Conservation (phyloP, 2,888 invertebrate genomes). For the Hydrotaea cyrtoneurina region DNA sequence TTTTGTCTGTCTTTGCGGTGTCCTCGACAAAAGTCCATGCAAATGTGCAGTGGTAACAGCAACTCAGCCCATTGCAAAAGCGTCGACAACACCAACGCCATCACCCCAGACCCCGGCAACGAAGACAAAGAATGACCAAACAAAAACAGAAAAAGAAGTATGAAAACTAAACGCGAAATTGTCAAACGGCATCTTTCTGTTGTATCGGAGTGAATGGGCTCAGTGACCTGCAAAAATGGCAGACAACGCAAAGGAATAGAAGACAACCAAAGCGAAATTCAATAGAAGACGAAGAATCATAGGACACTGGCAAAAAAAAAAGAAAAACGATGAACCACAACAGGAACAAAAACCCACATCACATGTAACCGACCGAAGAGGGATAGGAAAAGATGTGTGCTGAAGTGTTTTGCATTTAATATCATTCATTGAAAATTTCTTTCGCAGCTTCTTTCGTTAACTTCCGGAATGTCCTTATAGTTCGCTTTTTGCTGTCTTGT, state of each 20-base stretch:
- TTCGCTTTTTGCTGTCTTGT: slow-evolving; percentile 23
- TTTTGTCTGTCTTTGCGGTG: background rate
- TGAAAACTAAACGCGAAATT: slow-evolving; percentile 37
- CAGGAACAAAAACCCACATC: background rate
- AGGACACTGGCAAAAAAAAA: slow-evolving; percentile 29
- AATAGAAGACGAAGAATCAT: slow-evolving; percentile 30
- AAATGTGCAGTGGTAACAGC: slow-evolving; percentile 22
- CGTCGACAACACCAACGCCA: background rate
- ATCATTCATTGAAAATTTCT: slow-evolving; percentile 66
- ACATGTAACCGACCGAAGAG: background rate
- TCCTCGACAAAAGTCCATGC: background rate
- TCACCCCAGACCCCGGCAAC: slow-evolving; percentile 7
- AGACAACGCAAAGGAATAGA: slow-evolving; percentile 71
- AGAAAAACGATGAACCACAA: slow-evolving; percentile 23
- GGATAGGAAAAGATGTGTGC: background rate
- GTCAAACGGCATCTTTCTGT: slow-evolving; percentile 37
- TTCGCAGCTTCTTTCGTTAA: slow-evolving; percentile 52
- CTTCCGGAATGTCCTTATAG: slow-evolving; percentile 55
- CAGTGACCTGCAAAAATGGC: slow-evolving; percentile 79
- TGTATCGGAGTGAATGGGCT: slow-evolving; percentile 72
- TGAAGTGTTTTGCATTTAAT: slow-evolving; percentile 66
- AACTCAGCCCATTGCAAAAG: background rate
- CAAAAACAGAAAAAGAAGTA: slow-evolving; percentile 26
- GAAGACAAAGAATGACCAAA: slow-evolving; percentile 18
- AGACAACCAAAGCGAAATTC: slow-evolving; percentile 38